A percentile compares a stretch with the other conserved stretches of the same genome.
phyloP scores from a whole-genome alignment of 2,113 vertebrate genomes.

The Corvus hawaiiensis region DNA sequence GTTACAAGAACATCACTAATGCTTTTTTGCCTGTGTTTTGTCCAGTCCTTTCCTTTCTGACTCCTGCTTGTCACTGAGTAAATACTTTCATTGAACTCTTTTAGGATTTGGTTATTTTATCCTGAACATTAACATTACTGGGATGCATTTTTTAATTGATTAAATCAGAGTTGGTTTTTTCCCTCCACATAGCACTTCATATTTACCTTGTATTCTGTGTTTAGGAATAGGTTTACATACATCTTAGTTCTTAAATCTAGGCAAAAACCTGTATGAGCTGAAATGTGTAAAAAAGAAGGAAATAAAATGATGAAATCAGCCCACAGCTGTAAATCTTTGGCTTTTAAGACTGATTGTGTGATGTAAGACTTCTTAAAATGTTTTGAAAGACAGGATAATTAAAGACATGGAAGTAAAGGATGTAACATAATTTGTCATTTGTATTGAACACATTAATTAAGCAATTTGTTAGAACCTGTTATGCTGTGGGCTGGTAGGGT shows the following conservation, averaged over 20 bases:
- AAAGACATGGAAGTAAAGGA: slow-evolving; percentile 21
- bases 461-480: slow-evolving; percentile 24
- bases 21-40: background rate
- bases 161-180: background rate
- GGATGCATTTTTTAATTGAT: background rate
- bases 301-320: background rate
- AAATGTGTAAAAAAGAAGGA: background rate
- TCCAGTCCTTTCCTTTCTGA: background rate
- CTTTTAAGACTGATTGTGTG: background rate
- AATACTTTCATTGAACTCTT: background rate
- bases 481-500: background rate
- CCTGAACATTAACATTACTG: background rate
- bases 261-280: background rate
- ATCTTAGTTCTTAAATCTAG: background rate
- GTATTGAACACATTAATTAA: slow-evolving; percentile 31
- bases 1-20: background rate
- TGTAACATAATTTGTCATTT: slow-evolving; percentile 45
- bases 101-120: background rate
- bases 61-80: background rate
- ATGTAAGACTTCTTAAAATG: slow-evolving; percentile 26
- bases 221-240: background rate
- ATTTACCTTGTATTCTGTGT: background rate
- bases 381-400: slow-evolving; percentile 41
- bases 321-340: background rate
- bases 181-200: background rate